phyloP scores from a whole-genome alignment of 2,797 vertebrate species.

The Syndactyla subalaris region DNA sequence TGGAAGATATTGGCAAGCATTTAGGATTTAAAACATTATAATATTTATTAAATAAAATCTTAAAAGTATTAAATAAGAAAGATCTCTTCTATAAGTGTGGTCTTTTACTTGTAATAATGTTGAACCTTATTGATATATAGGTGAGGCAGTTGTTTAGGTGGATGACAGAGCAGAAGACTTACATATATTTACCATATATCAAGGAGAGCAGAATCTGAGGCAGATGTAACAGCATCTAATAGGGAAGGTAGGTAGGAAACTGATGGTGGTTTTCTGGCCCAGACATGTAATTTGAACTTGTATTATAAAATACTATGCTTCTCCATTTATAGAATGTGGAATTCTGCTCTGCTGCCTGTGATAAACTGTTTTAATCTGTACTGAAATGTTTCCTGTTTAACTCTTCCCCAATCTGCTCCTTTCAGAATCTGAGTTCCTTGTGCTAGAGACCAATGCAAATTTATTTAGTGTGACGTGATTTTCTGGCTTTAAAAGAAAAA shows the following conservation, averaged over 20 bases:
- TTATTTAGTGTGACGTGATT: neutral
- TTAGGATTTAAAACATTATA: neutral
- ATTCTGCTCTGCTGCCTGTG: neutral
- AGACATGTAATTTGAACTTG: neutral
- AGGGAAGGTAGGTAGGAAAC: neutral
- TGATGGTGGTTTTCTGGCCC: neutral
- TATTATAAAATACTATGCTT: neutral
- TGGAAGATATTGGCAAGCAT: neutral
- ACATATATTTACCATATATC: neutral
- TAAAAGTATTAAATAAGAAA: neutral
- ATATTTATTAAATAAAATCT: neutral
- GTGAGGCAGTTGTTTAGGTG: neutral
- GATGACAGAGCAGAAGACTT: neutral
- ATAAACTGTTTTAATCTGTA: constrained; percentile 3
- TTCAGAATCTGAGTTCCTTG: neutral
- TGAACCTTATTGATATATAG: neutral
- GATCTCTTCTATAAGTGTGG: neutral
- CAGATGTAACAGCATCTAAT: neutral
- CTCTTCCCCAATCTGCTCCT: neutral
- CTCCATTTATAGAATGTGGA: neutral
- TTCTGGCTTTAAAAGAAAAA: neutral
- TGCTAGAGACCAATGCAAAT: neutral
- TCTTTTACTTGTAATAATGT: neutral
- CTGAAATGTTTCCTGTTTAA: neutral
- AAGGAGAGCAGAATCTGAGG: neutral